Evolutionary conservation across 2,113 vertebrate species (phyloP).

Genomic region (Thermophis baileyi): DNA sequence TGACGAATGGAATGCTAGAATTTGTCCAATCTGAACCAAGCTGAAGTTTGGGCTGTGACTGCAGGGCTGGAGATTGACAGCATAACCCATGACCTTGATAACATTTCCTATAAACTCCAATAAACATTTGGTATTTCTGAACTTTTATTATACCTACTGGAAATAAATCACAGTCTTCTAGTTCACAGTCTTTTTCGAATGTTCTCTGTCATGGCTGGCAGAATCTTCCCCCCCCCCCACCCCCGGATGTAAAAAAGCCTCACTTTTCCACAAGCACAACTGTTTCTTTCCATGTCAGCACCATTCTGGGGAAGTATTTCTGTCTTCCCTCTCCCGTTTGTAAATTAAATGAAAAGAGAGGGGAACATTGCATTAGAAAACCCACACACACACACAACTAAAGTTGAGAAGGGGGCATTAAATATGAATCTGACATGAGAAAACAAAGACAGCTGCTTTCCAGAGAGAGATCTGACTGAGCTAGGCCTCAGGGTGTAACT

Average conservation of each 20-base stretch:
- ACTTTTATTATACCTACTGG: neutral
- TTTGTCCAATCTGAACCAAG: neutral
- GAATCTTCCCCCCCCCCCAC: neutral
- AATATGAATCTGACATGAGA: neutral
- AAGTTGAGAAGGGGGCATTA: neutral
- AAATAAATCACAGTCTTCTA: neutral
- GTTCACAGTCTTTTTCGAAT: neutral
- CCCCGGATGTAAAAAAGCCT: neutral
- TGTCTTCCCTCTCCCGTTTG: neutral
- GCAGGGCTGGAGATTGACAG: neutral
- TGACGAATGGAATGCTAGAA: neutral
- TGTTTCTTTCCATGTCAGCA: neutral
- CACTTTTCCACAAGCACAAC: neutral
- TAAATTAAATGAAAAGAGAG: neutral
- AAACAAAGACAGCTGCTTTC: neutral
- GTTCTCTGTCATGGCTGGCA: neutral
- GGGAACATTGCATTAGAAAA: neutral
- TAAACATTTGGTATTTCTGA: slow-evolving; percentile 17
- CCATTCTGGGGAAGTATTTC: neutral
- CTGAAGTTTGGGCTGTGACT: neutral
- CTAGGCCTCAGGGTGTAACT: neutral
- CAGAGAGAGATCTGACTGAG: neutral
- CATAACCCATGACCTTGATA: neutral
- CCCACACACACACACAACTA: neutral
- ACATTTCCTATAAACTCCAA: neutral